Percentiles rank a stretch among this genome's conserved stretches.
phyloP scores from a whole-genome alignment of 2,113 vertebrate genomes.

The Uropsilus gracilis region DNA sequence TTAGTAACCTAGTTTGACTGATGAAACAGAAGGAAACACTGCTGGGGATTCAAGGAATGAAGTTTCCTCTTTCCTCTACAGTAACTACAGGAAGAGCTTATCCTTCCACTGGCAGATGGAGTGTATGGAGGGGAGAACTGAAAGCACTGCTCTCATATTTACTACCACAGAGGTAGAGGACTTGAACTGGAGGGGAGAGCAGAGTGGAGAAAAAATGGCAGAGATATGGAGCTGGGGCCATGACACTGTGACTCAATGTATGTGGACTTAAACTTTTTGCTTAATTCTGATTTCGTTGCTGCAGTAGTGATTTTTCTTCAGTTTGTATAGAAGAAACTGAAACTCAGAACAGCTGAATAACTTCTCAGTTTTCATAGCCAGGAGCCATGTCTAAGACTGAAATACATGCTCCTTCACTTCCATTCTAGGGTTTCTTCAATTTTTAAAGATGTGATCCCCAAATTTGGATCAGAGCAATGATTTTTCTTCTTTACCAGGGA shows the following conservation, averaged over 20 bases:
- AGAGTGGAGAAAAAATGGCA: not conserved
- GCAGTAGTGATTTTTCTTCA: not conserved
- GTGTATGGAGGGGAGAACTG: not conserved
- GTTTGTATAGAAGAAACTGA: not conserved
- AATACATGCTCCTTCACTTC: not conserved
- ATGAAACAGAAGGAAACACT: not conserved
- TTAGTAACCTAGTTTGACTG: not conserved
- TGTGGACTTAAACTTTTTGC: not conserved
- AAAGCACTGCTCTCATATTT: not conserved
- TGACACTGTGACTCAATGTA: not conserved
- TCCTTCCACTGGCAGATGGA: not conserved
- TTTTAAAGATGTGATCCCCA: constrained; percentile 29
- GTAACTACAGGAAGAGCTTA: not conserved
- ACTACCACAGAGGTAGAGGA: not conserved
- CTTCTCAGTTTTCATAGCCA: not conserved
- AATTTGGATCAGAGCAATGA: not conserved
- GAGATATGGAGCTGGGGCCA: not conserved
- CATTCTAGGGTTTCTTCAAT: not conserved
- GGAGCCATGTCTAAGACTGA: not conserved
- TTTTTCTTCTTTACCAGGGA: not conserved
- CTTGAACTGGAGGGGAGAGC: not conserved
- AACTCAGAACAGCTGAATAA: not conserved
- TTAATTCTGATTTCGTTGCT: not conserved
- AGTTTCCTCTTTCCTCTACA: not conserved
- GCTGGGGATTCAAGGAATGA: not conserved